A percentile compares a stretch with the other conserved stretches of the same genome.
phyloP scores from a whole-genome alignment of 2,888 invertebrate species.

The Drosophila limbata region DNA sequence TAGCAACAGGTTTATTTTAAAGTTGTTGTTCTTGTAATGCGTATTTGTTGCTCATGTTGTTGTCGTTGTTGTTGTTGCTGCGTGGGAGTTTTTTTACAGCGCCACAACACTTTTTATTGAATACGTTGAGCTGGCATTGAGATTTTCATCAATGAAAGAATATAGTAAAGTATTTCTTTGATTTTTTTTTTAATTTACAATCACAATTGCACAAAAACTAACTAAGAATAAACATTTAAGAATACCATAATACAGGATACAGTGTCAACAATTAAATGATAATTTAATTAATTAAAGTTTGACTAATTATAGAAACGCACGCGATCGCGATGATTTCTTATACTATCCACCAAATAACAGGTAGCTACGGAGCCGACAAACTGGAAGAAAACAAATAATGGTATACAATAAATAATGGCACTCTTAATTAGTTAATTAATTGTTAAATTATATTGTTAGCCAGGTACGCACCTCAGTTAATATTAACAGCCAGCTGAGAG shows the following conservation, averaged over 20 bases:
- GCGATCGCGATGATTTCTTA: conserved; percentile 81
- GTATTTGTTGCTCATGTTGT: conserved; percentile 4
- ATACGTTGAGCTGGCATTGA: conserved; percentile 39
- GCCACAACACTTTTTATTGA: conserved; percentile 25
- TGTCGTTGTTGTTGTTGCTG: conserved; percentile 20
- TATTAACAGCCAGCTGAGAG: conserved; percentile 80
- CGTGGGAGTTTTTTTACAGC: conserved; percentile 63
- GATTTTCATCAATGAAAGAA: conserved; percentile 72
- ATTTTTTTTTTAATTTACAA: conserved; percentile 50
- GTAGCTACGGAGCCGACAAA: conserved; percentile 76
- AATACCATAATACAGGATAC: conserved; percentile 42
- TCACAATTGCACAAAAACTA: conserved; percentile 59
- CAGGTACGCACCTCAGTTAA: conserved; percentile 64
- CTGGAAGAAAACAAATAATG: conserved; percentile 48
- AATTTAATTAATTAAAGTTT: conserved; percentile 46
- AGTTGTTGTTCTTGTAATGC: conserved; percentile 23
- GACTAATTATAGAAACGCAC: conserved; percentile 79
- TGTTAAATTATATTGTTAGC: conserved; percentile 1
- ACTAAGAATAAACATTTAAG: conserved; percentile 33
- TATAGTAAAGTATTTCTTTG: conserved; percentile 21
- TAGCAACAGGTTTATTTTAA: conserved; percentile 64
- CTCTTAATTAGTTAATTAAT: neutral
- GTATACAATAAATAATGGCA: neutral
- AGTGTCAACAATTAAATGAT: conserved; percentile 27
- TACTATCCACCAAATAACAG: conserved; percentile 80